These are phyloP conservation scores for Bovichtus diacanthus DNA, from an alignment of 2,797 vertebrate genomes.

Conservation along the genomic window DNA sequence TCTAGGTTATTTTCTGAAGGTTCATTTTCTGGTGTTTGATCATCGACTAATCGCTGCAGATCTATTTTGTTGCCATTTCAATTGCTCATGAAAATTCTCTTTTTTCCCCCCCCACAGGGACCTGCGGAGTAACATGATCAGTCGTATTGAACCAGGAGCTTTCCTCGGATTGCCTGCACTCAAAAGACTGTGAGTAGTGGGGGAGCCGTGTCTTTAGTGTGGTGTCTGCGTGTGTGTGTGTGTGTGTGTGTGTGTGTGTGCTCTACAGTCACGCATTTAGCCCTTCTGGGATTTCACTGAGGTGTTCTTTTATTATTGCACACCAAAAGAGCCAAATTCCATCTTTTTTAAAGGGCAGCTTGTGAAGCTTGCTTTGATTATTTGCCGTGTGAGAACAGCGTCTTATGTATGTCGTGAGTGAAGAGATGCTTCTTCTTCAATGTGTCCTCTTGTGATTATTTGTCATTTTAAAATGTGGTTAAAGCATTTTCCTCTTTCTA, in stretches of 20 bases:
- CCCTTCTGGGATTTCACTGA: conserved; percentile 13
- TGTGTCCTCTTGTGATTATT: neutral
- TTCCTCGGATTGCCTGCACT: conserved; percentile 93
- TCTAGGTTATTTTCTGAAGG: neutral
- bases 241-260: conserved; percentile 2
- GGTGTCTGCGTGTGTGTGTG: conserved; percentile 16
- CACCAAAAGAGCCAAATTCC: neutral
- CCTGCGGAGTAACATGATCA: conserved; percentile 96
- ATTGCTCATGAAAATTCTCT: conserved; percentile 8
- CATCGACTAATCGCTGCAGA: neutral
- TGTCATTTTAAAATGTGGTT: conserved; percentile 8
- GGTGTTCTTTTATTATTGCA: conserved; percentile 13
- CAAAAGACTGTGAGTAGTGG: conserved; percentile 94
- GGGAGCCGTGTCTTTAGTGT: conserved; percentile 35
- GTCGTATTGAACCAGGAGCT: conserved; percentile 92
- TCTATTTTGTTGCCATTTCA: conserved; percentile 10
- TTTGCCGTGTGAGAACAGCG: conserved; percentile 23
- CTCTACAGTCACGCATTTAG: conserved; percentile 13
- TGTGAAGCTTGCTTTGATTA: conserved; percentile 27
- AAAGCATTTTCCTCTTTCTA: conserved; percentile 5
- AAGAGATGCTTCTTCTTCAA: conserved; percentile 15
- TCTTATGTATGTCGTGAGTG: conserved; percentile 11
- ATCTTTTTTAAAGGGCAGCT: neutral
- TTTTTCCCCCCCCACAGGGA: conserved; percentile 84
- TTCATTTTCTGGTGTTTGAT: neutral